phyloP scores from a whole-genome alignment of 1,140 invertebrate genomes.

The Hydropsyche tenuis region DNA sequence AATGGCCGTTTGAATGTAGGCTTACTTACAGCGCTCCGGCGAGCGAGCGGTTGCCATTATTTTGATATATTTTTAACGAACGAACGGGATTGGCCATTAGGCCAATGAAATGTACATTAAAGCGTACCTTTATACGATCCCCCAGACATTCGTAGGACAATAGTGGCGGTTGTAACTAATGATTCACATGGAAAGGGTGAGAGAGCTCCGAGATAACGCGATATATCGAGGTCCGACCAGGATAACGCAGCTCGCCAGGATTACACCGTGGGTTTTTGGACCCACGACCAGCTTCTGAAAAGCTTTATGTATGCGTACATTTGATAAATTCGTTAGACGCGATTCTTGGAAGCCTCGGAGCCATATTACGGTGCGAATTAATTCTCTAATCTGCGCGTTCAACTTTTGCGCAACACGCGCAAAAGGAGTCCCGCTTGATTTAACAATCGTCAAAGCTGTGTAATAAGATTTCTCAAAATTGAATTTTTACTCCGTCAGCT shows the following conservation, averaged over 20 bases:
- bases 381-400: not conserved
- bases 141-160: slow-evolving; percentile 38
- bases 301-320: not conserved
- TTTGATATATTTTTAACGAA: slow-evolving; percentile 44
- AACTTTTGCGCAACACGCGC: no score
- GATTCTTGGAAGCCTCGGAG: not conserved
- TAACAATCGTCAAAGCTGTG: no score
- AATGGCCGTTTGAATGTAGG: slow-evolving; percentile 27
- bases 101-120: slow-evolving; percentile 41
- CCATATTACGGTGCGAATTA: not conserved
- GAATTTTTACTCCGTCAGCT: no score
- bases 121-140: slow-evolving; percentile 29
- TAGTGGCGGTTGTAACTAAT: slow-evolving; percentile 42
- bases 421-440: no score
- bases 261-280: slow-evolving; percentile 11
- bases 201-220: slow-evolving; percentile 35
- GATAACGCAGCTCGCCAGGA: slow-evolving; percentile 6
- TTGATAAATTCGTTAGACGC: slow-evolving; percentile 3
- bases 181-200: slow-evolving; percentile 14
- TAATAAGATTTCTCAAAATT: no score
- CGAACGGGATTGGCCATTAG: slow-evolving; percentile 40
- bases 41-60: slow-evolving; percentile 16
- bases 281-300: not conserved
- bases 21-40: slow-evolving; percentile 9
- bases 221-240: slow-evolving; percentile 28